Evolutionary conservation across 2,888 invertebrate genomes (phyloP), one percentile per base, ranked within the genome.

Genomic region (Drosophila subsilvestris): DNA sequence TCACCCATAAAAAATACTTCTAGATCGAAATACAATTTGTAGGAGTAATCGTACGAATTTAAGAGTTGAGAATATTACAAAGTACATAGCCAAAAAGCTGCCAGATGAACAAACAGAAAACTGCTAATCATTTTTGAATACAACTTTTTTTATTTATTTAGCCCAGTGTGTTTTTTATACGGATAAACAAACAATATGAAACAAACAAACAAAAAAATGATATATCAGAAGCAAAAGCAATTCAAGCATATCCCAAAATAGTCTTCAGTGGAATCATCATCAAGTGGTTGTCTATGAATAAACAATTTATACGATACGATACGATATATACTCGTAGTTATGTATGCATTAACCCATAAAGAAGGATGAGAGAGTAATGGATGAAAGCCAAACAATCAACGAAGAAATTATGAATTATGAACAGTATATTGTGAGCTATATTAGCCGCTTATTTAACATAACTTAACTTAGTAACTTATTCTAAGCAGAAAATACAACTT

Each of bases 161-260:
- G 29, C 44, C 66, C 25, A 18, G 14, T 27, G 49, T 48, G 56
- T 53, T 56, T 75, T 75, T 62, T 79, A 55, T 60, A 76, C 51
- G 55, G 45, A 58, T 43, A 51, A 43, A 60, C 45, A 53, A 60
- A 59, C 27, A 8, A 27, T 14, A 37, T 37, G 6, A 22, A 6
- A 20, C 20, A 2, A 20, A 20, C 1, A 20, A 20, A 20, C 1
- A 27, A 27, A 27, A 1, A 8, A 27, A 27, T 27, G 8, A 1
- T 48, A 53, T 44, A 79, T 76, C 62, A 86, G 59, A 75, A 83
- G 74, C 68, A 78, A 87, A 78, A 81, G 80, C 73, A 85, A 86
- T 75, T 89, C 89, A 86, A 86, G 80, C 85, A 86, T 86, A 86
- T 86, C 85, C 86, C 88, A 75, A 87, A 74, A 87, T 76, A 87